Evolutionary conservation across 2,113 vertebrate genomes (phyloP).

Genomic region (Cephalophus harveyi): DNA sequence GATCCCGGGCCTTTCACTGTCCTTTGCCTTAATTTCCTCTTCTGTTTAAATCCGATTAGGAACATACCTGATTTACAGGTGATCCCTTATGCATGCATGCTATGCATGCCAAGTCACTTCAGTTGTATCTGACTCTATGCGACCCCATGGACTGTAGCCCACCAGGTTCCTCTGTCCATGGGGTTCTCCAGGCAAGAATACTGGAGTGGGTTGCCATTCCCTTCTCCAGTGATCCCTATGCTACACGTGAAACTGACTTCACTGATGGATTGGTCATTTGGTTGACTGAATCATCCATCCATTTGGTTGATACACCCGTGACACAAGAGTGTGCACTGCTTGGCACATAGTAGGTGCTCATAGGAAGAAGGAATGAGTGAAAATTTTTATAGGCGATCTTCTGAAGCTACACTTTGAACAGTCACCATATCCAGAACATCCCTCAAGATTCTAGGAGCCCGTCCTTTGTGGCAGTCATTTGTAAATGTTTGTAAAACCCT

Average conservation of each 20-base stretch:
- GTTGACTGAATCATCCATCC: neutral
- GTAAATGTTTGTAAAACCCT: no score
- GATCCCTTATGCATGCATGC: neutral
- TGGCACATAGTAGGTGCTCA: neutral
- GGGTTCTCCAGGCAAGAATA: neutral
- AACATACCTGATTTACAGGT: neutral
- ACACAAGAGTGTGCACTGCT: neutral
- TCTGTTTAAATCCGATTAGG: neutral
- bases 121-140: neutral
- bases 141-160: neutral
- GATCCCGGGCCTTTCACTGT: neutral
- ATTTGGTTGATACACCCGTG: accelerated
- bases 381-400: no score
- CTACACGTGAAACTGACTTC: neutral
- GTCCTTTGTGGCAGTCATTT: no score
- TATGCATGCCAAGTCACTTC: neutral
- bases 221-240: neutral
- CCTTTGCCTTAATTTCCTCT: neutral
- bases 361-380: neutral
- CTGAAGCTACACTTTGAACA: no score
- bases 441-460: no score
- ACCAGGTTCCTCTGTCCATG: neutral
- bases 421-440: no score
- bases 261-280: neutral
- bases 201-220: neutral